Percentiles rank a stretch among this genome's conserved stretches.
Evolutionary conservation across 2,113 vertebrate genomes (phyloP).

Genomic region (Chaetodon trifascialis): DNA sequence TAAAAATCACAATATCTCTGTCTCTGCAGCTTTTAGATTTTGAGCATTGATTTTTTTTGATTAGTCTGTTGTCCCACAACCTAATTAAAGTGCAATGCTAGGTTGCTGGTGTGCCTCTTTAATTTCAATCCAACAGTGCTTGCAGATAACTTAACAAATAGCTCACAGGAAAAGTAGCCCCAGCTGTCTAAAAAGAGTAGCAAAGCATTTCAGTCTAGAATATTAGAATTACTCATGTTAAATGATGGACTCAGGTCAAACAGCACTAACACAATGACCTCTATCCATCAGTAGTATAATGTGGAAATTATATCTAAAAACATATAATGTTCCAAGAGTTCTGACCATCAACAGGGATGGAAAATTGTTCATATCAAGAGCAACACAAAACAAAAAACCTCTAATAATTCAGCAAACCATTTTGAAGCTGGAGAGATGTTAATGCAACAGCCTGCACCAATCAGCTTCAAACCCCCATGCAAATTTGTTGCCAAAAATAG

Average conservation of each 20-base stretch:
- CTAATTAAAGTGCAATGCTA: neutral
- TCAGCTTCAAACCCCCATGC: conserved; percentile 16
- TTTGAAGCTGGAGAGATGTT: conserved; percentile 38
- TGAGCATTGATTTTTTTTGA: too few species aligned
- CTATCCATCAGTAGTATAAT: neutral
- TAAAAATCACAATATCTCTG: neutral
- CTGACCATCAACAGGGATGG: neutral
- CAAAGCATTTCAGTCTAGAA: conserved; percentile 1
- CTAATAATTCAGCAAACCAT: neutral
- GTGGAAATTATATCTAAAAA: neutral
- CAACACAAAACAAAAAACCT: neutral
- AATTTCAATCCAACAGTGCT: neutral
- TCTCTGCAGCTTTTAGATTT: neutral
- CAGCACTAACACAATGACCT: neutral
- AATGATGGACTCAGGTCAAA: neutral
- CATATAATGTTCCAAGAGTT: neutral
- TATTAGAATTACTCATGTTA: conserved; percentile 7
- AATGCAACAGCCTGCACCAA: conserved; percentile 23
- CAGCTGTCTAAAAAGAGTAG: neutral
- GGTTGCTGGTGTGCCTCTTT: conserved; percentile 4
- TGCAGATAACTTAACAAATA: neutral
- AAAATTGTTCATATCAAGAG: neutral
- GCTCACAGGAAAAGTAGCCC: neutral
- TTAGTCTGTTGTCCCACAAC: neutral
- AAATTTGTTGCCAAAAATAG: conserved; percentile 47